Percentiles rank a stretch among this genome's conserved stretches.
These are phyloP conservation scores for Buceros bicornis DNA, from an alignment of 2,797 vertebrate genomes.

Conservation along the genomic window DNA sequence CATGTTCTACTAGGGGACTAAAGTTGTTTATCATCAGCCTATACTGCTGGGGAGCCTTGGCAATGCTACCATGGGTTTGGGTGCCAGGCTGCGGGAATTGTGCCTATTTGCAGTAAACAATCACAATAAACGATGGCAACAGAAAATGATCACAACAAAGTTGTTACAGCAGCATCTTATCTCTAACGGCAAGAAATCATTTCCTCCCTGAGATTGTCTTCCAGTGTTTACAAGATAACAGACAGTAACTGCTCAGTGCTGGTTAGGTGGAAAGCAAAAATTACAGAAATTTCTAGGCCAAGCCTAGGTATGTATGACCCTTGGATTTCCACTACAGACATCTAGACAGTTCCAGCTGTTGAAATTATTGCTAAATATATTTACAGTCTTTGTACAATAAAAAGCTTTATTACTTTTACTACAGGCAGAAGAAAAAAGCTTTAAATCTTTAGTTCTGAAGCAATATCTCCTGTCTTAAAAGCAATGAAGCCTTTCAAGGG, in stretches of 20 bases:
- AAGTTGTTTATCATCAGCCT: neutral
- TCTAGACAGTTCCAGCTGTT: conserved; percentile 69
- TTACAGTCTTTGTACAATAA: conserved; percentile 78
- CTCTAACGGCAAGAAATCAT: conserved; percentile 2
- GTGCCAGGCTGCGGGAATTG: neutral
- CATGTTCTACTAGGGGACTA: neutral
- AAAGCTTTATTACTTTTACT: conserved; percentile 80
- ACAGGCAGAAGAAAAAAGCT: conserved; percentile 72
- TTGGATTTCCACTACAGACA: conserved; percentile 70
- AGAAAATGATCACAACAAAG: neutral
- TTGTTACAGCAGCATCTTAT: neutral
- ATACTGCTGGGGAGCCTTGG: neutral
- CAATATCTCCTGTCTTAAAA: conserved; percentile 77
- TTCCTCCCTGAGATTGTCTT: conserved; percentile 28
- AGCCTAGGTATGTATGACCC: conserved; percentile 49
- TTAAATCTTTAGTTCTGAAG: conserved; percentile 80
- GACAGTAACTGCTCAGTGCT: neutral
- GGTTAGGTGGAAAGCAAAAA: conserved; percentile 12
- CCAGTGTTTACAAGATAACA: conserved; percentile 37
- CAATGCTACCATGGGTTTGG: neutral
- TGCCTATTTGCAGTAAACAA: neutral
- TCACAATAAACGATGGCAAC: neutral
- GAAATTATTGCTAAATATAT: conserved; percentile 80
- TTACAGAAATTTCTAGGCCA: conserved; percentile 56
- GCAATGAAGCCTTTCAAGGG: conserved; percentile 75